A percentile compares a stretch with the other conserved stretches of the same genome.
phyloP scores from a whole-genome alignment of 2,113 vertebrate species.

The Girardinichthys multiradiatus region DNA sequence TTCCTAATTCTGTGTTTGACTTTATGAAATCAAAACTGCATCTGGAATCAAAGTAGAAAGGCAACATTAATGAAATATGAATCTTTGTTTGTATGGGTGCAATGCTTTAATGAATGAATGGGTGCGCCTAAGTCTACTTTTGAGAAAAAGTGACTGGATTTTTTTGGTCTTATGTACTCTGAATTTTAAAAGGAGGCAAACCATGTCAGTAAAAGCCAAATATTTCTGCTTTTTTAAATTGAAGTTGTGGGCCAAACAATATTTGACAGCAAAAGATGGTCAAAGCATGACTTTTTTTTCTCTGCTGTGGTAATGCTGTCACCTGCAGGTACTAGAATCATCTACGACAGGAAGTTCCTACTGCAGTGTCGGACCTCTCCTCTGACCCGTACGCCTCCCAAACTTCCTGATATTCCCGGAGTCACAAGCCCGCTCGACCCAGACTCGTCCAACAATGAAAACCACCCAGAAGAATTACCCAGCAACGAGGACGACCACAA shows the following conservation, averaged over 20 bases:
- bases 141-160: no score
- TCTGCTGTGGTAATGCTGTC: not conserved
- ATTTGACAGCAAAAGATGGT: not conserved
- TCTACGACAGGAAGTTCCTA: slow-evolving; percentile 93
- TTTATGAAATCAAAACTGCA: no score
- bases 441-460: slow-evolving; percentile 57
- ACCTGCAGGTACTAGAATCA: slow-evolving; percentile 83
- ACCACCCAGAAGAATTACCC: slow-evolving; percentile 57
- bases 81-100: no score
- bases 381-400: slow-evolving; percentile 86
- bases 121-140: no score
- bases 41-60: no score
- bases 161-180: no score
- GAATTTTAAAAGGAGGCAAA: not conserved
- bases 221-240: not conserved
- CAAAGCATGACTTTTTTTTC: not conserved
- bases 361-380: slow-evolving; percentile 94
- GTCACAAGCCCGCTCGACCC: slow-evolving; percentile 85
- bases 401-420: slow-evolving; percentile 89
- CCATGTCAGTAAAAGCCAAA: not conserved
- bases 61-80: no score
- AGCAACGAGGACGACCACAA: slow-evolving; percentile 47
- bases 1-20: no score
- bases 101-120: no score
- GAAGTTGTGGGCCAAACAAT: not conserved